Base-by-base conservation (phyloP, 2,113 vertebrate genomes). In the Lasiurus borealis region DNA sequence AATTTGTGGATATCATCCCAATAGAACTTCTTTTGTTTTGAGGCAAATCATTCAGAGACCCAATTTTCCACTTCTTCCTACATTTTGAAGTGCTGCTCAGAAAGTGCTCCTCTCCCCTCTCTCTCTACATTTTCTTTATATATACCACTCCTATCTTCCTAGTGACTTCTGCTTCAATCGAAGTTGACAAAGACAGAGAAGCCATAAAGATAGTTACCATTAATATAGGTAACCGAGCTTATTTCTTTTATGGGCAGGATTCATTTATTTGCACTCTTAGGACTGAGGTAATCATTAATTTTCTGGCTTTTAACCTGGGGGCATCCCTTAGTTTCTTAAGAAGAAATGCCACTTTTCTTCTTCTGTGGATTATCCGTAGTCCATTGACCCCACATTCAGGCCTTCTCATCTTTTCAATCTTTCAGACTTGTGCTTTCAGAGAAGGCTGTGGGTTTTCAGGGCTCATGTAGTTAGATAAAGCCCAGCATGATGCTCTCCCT, bases 341-440 rank as follows among this genome's bases (percentile, higher is more conserved):
- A 10, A 4, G n/a, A 25, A 80, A 80, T 4, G 9, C 1, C 9
- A 54, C 5, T 29, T 48, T 59, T 23, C 29, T 76, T 92, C 21
- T 14, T 7, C 8, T 1, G 0, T 34, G 6, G 23, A 4, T 3
- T 48, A 40, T 64, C 31, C 21, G 66, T 8, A 62, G 3, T 48
- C 8, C n/a, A 8, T 27, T 8, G n/a, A 62, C 6, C 40, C 7
- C 7, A 13, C 0, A 36, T 19, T 2, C 3, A 36, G 10, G n/a
- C n/a, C 3, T 85, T 72, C 15, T 54, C 8, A 3, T 23, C 3
- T 11, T 90, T 88, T 64, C 48, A 73, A 44, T 62, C 29, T 40
- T 4, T 54, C 7, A 77, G 36, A 29, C 6, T 48, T 83, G 34
- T 86, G 25, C 2, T 10, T 69, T 44, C 0, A 57, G 48, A 68